A percentile compares a stretch with the other conserved stretches of the same genome.
These are phyloP conservation scores for Neria commutata DNA, from an alignment of 2,888 invertebrate genomes.

Conservation along the genomic window DNA sequence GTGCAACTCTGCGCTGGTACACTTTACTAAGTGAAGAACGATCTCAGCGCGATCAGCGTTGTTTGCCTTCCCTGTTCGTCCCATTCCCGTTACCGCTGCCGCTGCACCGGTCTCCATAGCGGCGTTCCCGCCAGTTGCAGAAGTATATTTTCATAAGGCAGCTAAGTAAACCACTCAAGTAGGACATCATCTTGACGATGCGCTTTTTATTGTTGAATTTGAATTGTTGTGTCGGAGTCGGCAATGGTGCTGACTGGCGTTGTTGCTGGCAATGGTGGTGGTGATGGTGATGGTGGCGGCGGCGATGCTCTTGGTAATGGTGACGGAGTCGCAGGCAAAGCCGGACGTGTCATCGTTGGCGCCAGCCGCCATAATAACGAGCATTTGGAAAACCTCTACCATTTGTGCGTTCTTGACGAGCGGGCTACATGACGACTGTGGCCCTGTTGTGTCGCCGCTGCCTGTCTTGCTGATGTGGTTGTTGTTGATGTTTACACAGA, in stretches of 20 bases:
- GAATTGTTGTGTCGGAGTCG: constrained; percentile 1
- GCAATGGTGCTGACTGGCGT: constrained; percentile 23
- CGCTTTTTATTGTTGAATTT: constrained; percentile 26
- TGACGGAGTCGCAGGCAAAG: constrained; percentile 31
- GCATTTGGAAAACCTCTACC: constrained; percentile 6
- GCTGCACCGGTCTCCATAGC: constrained; percentile 21
- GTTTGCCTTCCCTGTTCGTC: neutral
- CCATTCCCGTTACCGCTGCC: constrained; percentile 7
- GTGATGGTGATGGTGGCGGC: neutral
- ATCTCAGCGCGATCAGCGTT: neutral
- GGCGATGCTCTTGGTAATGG: too few relatives aligned
- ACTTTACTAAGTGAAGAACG: constrained; percentile 26
- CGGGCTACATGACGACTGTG: constrained; percentile 12
- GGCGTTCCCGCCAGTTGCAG: constrained; percentile 6
- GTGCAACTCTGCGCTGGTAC: constrained; percentile 25
- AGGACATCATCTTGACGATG: constrained; percentile 43
- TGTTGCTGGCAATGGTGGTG: constrained; percentile 16
- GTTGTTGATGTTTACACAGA: constrained; percentile 57
- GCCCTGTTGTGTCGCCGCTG: constrained; percentile 10
- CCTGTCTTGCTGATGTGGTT: constrained; percentile 25
- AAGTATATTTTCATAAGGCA: constrained; percentile 55
- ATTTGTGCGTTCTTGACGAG: constrained; percentile 12
- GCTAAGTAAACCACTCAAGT: constrained; percentile 58
- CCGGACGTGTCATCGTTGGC: constrained; percentile 57
- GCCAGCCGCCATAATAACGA: constrained; percentile 40